Evolutionary conservation across 2,888 invertebrate genomes (phyloP), one percentile per base, ranked within the genome.

Genomic region (Drosophila colorata): DNA sequence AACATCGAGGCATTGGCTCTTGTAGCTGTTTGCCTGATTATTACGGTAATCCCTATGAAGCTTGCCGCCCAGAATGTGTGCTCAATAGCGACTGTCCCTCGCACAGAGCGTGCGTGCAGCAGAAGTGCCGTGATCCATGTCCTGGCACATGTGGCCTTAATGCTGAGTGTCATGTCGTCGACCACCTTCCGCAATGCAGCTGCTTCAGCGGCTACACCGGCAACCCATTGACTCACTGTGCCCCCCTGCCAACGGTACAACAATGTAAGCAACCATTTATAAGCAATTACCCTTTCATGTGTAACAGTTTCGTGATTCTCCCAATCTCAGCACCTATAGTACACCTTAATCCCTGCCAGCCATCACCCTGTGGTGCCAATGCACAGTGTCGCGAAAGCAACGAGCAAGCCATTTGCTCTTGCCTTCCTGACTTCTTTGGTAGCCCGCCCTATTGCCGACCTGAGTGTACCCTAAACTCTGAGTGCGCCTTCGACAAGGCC

Each of bases 51-150:
- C 94, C 94, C 4, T 94, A 94, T 72, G 94, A 94, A 85, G 95
- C 95, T 13, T 97, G 97, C 88, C 94, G 95, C 74, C 96, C 96
- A 0, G 97, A 97, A 92, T 97, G 97, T 90, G 93, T 95, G 38
- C 93, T 96, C 47, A 96, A 96, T 91, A 94, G 95, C 1, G 97
- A 97, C 90, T 97, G 97, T 90, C 92, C 95, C 9, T 94, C 95
- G 51, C 94, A 95, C 89, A 92, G 93, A 83, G 96, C 96, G 11
- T 97, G 96, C 87, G 93, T 95, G 20, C 95, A 95, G 91, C 94
- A 95, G 86, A 96, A 95, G 93, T 96, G 96, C 90, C 93, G 94
- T 75, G 96, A 97, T 92, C 97, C 97, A 2, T 97, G 97, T 81
- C 95, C 95, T 1, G 96, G 95, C 38, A 94, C 94, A 7, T 96